Conservation (phyloP, 2,113 vertebrate species). For the Ictalurus furcatus region DNA sequence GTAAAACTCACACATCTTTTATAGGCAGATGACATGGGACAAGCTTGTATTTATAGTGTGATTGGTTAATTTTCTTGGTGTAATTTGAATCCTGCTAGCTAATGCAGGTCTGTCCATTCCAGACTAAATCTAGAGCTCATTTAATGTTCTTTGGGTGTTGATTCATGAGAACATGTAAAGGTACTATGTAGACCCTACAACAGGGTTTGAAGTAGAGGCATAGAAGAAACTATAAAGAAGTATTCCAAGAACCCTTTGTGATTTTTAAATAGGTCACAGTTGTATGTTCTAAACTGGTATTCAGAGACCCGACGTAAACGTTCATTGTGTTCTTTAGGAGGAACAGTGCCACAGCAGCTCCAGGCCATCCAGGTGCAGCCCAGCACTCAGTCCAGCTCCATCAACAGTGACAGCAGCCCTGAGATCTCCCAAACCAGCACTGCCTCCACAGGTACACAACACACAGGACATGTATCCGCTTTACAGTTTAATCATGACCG, state of each 20-base stretch:
- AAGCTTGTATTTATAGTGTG: background rate
- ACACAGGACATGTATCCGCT: background rate
- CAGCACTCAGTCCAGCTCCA: conserved; percentile 82
- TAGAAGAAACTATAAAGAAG: background rate
- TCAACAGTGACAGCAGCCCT: conserved; percentile 82
- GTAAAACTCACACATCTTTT: background rate
- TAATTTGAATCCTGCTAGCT: background rate
- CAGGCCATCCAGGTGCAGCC: conserved; percentile 96
- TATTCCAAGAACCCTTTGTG: background rate
- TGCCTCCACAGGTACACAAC: conserved; percentile 84
- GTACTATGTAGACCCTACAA: background rate
- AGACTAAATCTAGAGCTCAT: too few relatives aligned
- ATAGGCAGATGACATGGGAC: background rate
- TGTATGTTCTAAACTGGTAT: background rate
- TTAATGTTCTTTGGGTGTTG: background rate
- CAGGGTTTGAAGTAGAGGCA: background rate
- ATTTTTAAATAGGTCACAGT: background rate
- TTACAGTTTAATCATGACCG: background rate
- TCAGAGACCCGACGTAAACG: background rate
- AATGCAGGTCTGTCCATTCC: background rate
- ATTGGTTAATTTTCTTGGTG: background rate
- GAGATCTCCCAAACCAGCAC: conserved; percentile 91
- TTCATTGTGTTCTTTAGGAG: conserved; percentile 73
- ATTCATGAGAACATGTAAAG: background rate
- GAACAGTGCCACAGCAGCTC: conserved; percentile 89